Evolutionary conservation across 2,113 vertebrate genomes (phyloP), one percentile per base, ranked within the genome.

Genomic region (Tetraodon nigroviridis): DNA sequence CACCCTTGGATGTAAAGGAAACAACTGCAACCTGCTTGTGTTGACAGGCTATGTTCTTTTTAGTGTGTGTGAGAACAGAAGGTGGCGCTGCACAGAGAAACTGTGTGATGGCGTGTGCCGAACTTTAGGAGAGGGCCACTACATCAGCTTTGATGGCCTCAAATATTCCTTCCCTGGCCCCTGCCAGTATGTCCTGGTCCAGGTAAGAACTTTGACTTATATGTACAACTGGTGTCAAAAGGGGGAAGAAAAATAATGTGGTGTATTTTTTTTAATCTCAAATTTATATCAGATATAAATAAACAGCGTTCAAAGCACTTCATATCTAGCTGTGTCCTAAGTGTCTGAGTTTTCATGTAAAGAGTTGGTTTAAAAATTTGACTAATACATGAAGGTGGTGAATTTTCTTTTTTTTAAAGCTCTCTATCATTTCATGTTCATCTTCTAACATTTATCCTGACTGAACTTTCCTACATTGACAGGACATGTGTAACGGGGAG

Each of bases 91-190:
- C 81, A 96, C 94, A 0, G 71, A 88, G 22, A 89, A 82, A 0
- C 47, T 77, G 0, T 99, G 97, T 65, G 91, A 94, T 6, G 93
- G 92, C 2, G 89, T 92, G 17, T 98, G 97, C 71, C 92, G 87
- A 6, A 83, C 86, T 0, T 75, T 98, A 0, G 97, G 95, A 46
- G 87, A 92, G 48, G 89, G 91, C 0, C 93, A 99, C 80, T 98
- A 95, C 84, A 79, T 97, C 73, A 95, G 94, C 27, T 99, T 98
- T 18, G 96, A 99, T 54, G 95, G 95, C 37, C 20, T 95, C 62
- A 92, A 92, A 49, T 99, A 94, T 64, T 87, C 85, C 3, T 99
- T 98, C 67, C 92, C 93, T 0, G 96, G 97, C 32, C 91, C 92
- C 56, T 99, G 97, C 65, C 94, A 95, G 19, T 99, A 99, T 2